Conservation (phyloP, 1,140 invertebrate genomes). For the Microvelia longipes region DNA sequence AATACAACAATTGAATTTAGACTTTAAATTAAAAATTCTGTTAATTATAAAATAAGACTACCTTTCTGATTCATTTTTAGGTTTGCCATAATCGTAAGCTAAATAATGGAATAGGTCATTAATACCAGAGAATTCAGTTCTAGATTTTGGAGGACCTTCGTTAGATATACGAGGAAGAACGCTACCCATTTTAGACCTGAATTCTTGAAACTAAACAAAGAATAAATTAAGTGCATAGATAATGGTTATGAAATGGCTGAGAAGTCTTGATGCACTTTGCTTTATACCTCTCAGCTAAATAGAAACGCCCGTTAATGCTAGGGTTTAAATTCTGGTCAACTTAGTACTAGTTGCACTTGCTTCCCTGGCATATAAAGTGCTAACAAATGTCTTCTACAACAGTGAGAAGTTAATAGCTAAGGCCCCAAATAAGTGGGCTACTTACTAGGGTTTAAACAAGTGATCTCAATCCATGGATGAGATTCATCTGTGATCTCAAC, state of each 20-base stretch:
- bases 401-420: too few relatives aligned
- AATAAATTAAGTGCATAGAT: too few relatives aligned
- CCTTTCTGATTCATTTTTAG: neutral
- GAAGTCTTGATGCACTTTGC: neutral
- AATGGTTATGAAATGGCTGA: neutral
- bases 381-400: too few relatives aligned
- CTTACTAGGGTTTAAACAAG: too few relatives aligned
- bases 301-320: slow-evolving; percentile 4
- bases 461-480: too few relatives aligned
- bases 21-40: too few relatives aligned
- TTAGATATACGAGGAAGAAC: slow-evolving; percentile 37
- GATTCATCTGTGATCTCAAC: too few relatives aligned
- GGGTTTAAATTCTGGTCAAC: slow-evolving; percentile 2
- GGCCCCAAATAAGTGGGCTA: too few relatives aligned
- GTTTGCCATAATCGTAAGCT: slow-evolving; percentile 25
- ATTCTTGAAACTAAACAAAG: slow-evolving; percentile 46
- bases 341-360: too few relatives aligned
- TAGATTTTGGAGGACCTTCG: slow-evolving; percentile 60
- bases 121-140: slow-evolving; percentile 70
- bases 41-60: too few relatives aligned
- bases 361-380: too few relatives aligned
- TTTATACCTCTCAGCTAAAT: slow-evolving; percentile 5
- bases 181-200: slow-evolving; percentile 49
- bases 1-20: too few relatives aligned
- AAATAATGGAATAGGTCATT: slow-evolving; percentile 67